Evolutionary conservation across 2,797 vertebrate species (phyloP).

Genomic region (Heterohyrax brucei): DNA sequence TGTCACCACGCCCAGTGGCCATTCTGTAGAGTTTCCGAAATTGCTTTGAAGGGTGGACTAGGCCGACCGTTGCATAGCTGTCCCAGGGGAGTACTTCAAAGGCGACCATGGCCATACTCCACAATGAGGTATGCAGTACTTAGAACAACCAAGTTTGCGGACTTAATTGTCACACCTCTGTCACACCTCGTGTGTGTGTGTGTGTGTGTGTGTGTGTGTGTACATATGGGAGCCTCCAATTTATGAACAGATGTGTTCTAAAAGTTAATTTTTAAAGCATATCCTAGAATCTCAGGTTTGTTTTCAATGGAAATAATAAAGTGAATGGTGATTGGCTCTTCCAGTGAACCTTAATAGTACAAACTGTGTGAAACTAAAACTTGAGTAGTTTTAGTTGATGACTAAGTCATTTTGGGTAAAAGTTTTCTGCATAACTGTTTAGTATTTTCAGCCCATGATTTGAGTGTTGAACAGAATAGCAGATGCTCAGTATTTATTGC

Average conservation of each 20-base stretch:
- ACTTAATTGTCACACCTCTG: too few relatives aligned
- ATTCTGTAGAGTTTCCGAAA: too few relatives aligned
- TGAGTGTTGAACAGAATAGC: not conserved
- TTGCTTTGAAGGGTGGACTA: too few relatives aligned
- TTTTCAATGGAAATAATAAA: constrained; percentile 13
- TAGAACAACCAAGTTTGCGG: too few relatives aligned
- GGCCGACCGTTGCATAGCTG: too few relatives aligned
- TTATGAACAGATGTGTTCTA: not conserved
- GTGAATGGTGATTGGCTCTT: not conserved
- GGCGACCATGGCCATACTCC: too few relatives aligned
- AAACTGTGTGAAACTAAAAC: not conserved
- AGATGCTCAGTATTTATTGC: not conserved
- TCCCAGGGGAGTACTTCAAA: too few relatives aligned
- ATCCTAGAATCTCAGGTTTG: not conserved
- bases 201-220: not conserved
- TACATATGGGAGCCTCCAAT: not conserved
- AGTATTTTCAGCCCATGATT: not conserved
- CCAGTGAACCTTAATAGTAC: not conserved
- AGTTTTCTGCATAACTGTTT: not conserved
- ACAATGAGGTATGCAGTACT: too few relatives aligned
- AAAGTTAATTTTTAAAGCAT: constrained; percentile 15
- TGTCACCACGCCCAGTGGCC: too few relatives aligned
- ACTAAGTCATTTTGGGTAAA: not conserved
- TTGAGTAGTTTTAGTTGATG: not conserved
- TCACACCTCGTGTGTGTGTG: too few relatives aligned